Evolutionary conservation across 2,113 vertebrate species (phyloP), one percentile per base, ranked within the genome.

Genomic region (Aviceda subcristata): DNA sequence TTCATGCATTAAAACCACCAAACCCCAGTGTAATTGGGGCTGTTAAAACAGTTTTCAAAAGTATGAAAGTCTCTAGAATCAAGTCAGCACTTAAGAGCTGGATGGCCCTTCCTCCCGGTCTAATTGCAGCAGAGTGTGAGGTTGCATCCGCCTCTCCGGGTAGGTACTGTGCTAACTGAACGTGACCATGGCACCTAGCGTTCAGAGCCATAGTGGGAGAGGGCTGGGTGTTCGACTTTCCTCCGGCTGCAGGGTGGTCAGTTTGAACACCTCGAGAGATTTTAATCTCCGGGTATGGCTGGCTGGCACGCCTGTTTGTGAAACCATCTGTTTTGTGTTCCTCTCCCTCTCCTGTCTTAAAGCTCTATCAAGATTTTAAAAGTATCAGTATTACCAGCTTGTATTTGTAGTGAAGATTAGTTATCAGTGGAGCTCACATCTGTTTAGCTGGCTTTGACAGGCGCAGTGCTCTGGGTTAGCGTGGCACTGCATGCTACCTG

Each of bases 11-110:
- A 4, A 20, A 69, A 16, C 0, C 10, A 3, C 36, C 41, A 3
- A 18, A 43, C 0, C 0, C 6, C 32, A 0, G 15, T 0, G 9
- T 7, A 9, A 6, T 14, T 1, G 1, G 26, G 66, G 67, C 51
- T 48, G 1, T 15, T 26, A 1, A 21, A 22, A 6, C 11, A 8
- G 41, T 13, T 72, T 55, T 26, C 36, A 16, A 6, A 8, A 32
- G 16, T 2, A 0, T 0, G 34, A 0, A 8, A 6, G 36, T 48
- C 20, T 26, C 27, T 10, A 6, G 38, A 39, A 2, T 9, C 22
- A 11, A 6, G 63, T 6, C 15, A 6, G 74, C 20, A 0, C 38
- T 3, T 7, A 15, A 20, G 30, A 27, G 38, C 66, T 23, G 53
- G 22, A 6, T 48, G 3, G 1, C 27, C 21, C 34, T 30, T 0